Evolutionary conservation across 2,797 vertebrate species (phyloP).

Genomic region (Phyllotis vaccarum): DNA sequence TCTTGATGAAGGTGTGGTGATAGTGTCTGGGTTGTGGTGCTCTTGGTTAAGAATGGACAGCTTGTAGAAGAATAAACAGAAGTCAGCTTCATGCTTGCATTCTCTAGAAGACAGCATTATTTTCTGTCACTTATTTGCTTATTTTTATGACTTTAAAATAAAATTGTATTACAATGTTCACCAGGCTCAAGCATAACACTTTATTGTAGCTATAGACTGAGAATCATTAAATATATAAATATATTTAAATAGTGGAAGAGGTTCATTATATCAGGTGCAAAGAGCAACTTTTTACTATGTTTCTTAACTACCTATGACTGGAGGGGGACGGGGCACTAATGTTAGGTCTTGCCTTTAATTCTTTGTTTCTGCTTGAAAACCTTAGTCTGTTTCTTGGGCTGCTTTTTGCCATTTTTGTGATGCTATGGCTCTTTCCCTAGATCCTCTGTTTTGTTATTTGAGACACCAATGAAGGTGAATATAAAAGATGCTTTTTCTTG

Average conservation of each 20-base stretch:
- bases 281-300: background rate
- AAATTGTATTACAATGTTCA: no score
- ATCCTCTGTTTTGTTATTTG: background rate
- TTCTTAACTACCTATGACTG: background rate
- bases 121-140: background rate
- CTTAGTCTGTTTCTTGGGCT: background rate
- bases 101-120: background rate
- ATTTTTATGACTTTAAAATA: background rate
- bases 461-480: background rate
- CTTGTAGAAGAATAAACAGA: conserved; percentile 56
- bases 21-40: background rate
- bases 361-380: background rate
- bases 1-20: conserved; percentile 31
- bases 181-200: background rate
- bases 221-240: no score
- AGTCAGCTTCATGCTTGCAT: conserved; percentile 58
- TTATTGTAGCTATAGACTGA: background rate
- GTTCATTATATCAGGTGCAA: background rate
- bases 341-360: background rate
- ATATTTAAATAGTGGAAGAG: background rate
- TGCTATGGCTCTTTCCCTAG: background rate
- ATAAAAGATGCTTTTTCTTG: background rate
- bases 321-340: no score
- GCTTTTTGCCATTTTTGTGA: background rate
- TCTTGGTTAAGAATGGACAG: background rate